Conservation (phyloP, 2,797 vertebrate genomes). For the Hapalemur alaotrensis region DNA sequence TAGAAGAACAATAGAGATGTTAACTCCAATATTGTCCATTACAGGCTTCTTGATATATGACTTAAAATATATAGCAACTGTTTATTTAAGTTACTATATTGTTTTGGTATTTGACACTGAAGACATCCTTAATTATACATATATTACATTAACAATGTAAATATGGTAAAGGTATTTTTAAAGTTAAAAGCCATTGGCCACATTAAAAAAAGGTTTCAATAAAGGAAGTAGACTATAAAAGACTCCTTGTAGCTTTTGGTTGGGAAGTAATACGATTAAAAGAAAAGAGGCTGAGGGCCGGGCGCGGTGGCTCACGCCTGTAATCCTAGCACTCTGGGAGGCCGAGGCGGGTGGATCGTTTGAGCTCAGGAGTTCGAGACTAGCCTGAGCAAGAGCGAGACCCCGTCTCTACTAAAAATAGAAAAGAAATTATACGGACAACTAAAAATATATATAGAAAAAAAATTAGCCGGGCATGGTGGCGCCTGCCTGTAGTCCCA, state of each 20-base stretch:
- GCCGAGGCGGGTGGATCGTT: too few species aligned
- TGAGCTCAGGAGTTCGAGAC: too few species aligned
- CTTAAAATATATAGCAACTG: neutral
- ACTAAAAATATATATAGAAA: too few species aligned
- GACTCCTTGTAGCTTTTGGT: neutral
- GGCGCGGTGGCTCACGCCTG: too few species aligned
- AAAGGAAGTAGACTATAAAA: neutral
- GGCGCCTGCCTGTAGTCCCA: too few species aligned
- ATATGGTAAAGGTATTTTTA: neutral
- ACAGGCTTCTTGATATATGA: neutral
- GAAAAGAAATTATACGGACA: too few species aligned
- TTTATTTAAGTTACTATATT: neutral
- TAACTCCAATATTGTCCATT: neutral
- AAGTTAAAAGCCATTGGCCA: neutral
- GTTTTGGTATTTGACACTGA: neutral
- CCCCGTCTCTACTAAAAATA: too few species aligned
- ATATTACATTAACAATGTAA: neutral
- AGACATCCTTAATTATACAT: neutral
- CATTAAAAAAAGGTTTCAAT: neutral
- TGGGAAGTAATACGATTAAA: neutral
- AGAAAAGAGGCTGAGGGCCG: neutral
- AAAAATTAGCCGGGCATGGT: too few species aligned
- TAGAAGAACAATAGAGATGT: neutral
- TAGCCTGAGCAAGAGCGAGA: too few species aligned
- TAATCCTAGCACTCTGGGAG: too few species aligned